Evolutionary conservation across 1,140 invertebrate species (phyloP), one percentile per base, ranked within the genome.

Genomic region (Fopius arisanus): DNA sequence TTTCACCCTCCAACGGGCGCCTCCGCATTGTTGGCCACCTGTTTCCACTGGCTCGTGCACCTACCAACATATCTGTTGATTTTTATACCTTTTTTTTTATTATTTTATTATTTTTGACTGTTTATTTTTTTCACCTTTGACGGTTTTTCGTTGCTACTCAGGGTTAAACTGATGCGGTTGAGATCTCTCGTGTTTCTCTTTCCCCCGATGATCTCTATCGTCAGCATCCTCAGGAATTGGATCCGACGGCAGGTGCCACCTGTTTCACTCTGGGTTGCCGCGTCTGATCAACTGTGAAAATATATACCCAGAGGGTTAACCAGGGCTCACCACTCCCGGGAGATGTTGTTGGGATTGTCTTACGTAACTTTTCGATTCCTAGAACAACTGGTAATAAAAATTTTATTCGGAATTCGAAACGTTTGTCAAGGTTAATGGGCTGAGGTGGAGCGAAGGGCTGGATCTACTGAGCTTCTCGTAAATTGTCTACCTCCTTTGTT

Each of bases 401-500:
- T 31, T 31, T 65, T 14, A n/a, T n/a, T n/a, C 5, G 23, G 14
- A 65, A 65, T 65, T 65, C 28, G 14, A 31, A 31, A 33, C 29
- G 29, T 65, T 65, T 31, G 10, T 31, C 26, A 65, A 65, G 26
- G 54, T 59, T 59, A 51, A 51, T 19, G 19, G 43, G 9, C 43
- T 6, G 19, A 51, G 2, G 2, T 3, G 41, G 41, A 12, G 41
- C 3, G 41, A 43, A 43, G 41, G 16, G 41, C 10, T 26, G 23
- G 48, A 68, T 40, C 43, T 40, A 68, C 19, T 48, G 16, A 48
- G 48, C 23, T 26, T 48, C 67, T 76, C 73, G 75, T 76, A 76
- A 77, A 75, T 76, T 41, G 51, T 59, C 70, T 70, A 51, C 48
- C 29, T 67, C 59, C 28, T 59, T 72, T 65, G 72, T 75, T 76